phyloP scores from a whole-genome alignment of 2,888 invertebrate species.

The Melieria crassipennis region DNA sequence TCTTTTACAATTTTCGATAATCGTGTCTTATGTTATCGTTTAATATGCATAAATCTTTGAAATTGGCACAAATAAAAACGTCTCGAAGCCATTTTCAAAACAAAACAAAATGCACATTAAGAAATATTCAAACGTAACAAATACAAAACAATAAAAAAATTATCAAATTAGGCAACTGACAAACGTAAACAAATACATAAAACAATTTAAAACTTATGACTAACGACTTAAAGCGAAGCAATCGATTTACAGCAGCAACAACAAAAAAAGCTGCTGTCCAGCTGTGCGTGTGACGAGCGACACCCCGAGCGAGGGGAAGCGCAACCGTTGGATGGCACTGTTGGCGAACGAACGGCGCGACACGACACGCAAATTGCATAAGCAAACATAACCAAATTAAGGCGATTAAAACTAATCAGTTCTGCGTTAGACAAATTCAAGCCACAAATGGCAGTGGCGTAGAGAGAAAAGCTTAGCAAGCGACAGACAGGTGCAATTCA shows the following conservation, averaged over 20 bases:
- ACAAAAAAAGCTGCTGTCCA: not conserved
- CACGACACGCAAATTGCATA: not conserved
- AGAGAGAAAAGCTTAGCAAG: too few relatives aligned
- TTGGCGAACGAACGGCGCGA: not conserved
- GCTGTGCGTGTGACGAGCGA: not conserved
- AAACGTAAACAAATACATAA: too few relatives aligned
- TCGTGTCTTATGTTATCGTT: slow-evolving; percentile 14
- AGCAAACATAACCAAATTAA: not conserved
- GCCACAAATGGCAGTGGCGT: too few relatives aligned
- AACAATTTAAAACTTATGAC: too few relatives aligned
- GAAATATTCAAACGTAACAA: slow-evolving; percentile 5
- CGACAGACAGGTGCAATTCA: too few relatives aligned
- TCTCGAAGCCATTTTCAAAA: slow-evolving; percentile 1
- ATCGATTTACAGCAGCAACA: not conserved
- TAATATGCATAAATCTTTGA: slow-evolving; percentile 19
- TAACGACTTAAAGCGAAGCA: not conserved
- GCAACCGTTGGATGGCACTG: not conserved
- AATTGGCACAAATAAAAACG: slow-evolving; percentile 23
- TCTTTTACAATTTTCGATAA: too few relatives aligned
- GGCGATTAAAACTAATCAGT: slow-evolving; percentile 44
- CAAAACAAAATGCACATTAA: slow-evolving; percentile 6
- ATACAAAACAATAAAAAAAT: slow-evolving; percentile 14
- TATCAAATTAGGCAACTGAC: not conserved
- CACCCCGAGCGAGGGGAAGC: not conserved
- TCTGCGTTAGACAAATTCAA: slow-evolving; percentile 34